Base-by-base conservation (phyloP, 30 jellyfish, hydroid and myxozoan species). In the Hydractinia symbiolongicarpus region DNA sequence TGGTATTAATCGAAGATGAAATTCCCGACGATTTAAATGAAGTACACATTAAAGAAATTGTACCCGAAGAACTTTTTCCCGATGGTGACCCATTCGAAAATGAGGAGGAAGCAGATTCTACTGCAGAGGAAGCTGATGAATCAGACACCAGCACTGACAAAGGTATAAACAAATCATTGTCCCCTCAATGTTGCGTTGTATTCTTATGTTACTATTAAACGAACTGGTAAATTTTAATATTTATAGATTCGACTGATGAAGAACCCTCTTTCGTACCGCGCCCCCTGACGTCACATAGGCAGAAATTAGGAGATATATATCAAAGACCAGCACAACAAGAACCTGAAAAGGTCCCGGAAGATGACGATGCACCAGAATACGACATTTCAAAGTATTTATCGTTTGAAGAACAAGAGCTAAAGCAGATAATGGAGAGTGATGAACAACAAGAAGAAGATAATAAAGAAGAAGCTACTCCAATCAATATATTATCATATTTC, bases 71-170 rank as follows among this genome's bases (percentile, higher is more conserved):
- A 2, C 44, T 0, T 30, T 2, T 2, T 30, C 44, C 44, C 44
- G 74, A 64, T 1, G 40, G 69, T 58, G 19, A 51, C 17, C 74
- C 74, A 7, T 64, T 64, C 2, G 74, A 4, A 13, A 7, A 4
- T 6, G 74, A 64, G 19, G 74, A 64, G 40, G 74, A 64, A 64
- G 74, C 19, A n/a, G 74, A 64, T 64, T 64, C 74, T n/a, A n/a
- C 74, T 64, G 74, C 74, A n/a, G 74, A 64, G 7, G 74, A 64
- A 6, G 74, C 74, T 4, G 74, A 64, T 51, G 74, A 64, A 64
- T 64, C 74, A 6, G 74, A 64, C 74, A 44, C 74, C 9, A 64
- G 40, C 40, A 64, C 74, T 13, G 74, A 64, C 52, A 64, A 64
- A n/a, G 74, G 74, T 64, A 64, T 7, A 7, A 64, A 0, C 40